Conservation (phyloP, 2,797 vertebrate species). For the Phataginus tricuspis region DNA sequence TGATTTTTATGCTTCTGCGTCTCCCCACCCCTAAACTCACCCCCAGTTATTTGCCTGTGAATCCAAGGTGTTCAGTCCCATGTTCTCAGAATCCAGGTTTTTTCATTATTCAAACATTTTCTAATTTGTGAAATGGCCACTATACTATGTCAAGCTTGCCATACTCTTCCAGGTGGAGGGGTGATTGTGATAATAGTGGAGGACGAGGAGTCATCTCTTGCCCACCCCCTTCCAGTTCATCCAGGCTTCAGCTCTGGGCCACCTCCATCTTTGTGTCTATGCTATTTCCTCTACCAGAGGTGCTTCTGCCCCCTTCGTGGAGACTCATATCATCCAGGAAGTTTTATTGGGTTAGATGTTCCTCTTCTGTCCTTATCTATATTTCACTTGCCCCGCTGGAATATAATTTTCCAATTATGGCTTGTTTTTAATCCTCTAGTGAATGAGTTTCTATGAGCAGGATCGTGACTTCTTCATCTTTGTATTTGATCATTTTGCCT, state of each 20-base stretch:
- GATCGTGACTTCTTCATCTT: background rate
- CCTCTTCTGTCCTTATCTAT: background rate
- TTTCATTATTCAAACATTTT: background rate
- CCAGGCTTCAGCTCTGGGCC: background rate
- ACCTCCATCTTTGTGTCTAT: background rate
- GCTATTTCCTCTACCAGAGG: background rate
- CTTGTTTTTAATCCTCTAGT: background rate
- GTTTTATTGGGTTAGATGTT: background rate
- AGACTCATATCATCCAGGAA: background rate
- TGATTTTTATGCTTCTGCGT: background rate
- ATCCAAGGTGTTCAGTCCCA: background rate
- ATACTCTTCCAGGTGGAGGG: background rate
- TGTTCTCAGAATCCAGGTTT: background rate
- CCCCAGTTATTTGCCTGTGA: background rate
- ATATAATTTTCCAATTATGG: background rate
- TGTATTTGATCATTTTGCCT: background rate
- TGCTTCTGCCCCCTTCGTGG: background rate
- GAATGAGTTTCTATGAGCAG: background rate
- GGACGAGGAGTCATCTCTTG: background rate
- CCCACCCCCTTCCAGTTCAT: no score
- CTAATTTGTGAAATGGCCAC: background rate
- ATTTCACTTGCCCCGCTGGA: background rate
- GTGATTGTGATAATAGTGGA: background rate
- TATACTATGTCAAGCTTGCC: background rate
- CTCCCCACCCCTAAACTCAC: background rate